Evolutionary conservation across 1,140 invertebrate genomes (phyloP).

Genomic region (Rhagoletis zephyria): DNA sequence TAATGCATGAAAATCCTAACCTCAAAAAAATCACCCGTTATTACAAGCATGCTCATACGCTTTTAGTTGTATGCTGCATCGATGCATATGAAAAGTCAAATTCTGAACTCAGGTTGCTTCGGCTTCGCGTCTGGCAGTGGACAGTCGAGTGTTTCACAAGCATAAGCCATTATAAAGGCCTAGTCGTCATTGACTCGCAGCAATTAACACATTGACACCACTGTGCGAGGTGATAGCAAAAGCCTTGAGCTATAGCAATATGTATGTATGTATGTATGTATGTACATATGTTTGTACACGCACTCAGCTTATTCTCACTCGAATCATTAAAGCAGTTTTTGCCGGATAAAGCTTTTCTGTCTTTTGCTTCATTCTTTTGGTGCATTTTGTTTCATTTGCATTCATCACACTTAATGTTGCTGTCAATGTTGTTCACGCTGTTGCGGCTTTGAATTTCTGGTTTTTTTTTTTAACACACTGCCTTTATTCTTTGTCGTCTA

Average conservation of each 20-base stretch:
- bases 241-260: conserved; percentile 7
- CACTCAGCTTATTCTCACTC: not conserved
- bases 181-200: conserved; percentile 9
- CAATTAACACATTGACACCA: conserved; percentile 41
- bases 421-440: not conserved
- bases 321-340: not conserved
- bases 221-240: not conserved
- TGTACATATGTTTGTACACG: not conserved
- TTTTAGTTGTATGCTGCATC: no score
- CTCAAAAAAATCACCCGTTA: no score
- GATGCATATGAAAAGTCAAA: no score
- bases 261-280: no score
- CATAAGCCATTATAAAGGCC: not conserved
- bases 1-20: no score
- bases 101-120: not conserved
- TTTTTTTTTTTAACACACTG: not conserved
- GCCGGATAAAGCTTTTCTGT: not conserved
- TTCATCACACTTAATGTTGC: conserved; percentile 32
- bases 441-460: conserved; percentile 27
- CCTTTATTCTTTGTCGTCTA: not conserved
- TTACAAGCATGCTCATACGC: no score
- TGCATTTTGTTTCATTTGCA: conserved; percentile 31
- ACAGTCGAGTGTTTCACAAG: not conserved
- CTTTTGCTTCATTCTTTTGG: not conserved
- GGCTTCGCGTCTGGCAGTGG: not conserved